These are phyloP conservation scores for Xanthia icteritia DNA, from an alignment of 2,888 invertebrate species.

Conservation along the genomic window DNA sequence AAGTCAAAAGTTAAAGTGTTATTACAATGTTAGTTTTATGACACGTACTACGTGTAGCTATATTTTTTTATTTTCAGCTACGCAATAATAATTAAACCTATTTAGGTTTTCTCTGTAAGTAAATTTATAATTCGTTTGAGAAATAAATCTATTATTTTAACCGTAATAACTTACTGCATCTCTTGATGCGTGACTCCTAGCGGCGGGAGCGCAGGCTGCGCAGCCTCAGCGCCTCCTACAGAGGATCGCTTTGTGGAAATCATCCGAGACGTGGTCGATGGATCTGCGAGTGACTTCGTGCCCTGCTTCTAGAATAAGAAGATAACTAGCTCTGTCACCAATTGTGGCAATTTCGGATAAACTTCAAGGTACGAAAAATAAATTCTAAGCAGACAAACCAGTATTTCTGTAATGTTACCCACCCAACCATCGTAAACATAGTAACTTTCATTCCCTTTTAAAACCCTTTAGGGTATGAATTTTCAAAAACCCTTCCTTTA, in stretches of 20 bases:
- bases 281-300: neutral
- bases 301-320: conserved; percentile 2
- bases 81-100: neutral
- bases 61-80: neutral
- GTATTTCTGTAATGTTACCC: neutral
- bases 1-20: neutral
- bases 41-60: neutral
- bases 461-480: neutral
- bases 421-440: neutral
- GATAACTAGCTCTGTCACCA: neutral
- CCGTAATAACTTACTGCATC: conserved; percentile 34
- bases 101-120: neutral
- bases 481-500: neutral
- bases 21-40: neutral
- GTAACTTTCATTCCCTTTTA: neutral
- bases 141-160: neutral
- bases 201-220: rapidly evolving
- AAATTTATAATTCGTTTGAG: neutral
- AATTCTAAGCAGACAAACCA: neutral
- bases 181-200: conserved; percentile 11
- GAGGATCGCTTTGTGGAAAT: neutral
- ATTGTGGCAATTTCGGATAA: neutral
- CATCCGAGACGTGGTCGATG: neutral
- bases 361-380: neutral
- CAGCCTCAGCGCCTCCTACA: neutral